These are phyloP conservation scores for Morelia viridis DNA, from an alignment of 2,797 vertebrate species.

Conservation along the genomic window DNA sequence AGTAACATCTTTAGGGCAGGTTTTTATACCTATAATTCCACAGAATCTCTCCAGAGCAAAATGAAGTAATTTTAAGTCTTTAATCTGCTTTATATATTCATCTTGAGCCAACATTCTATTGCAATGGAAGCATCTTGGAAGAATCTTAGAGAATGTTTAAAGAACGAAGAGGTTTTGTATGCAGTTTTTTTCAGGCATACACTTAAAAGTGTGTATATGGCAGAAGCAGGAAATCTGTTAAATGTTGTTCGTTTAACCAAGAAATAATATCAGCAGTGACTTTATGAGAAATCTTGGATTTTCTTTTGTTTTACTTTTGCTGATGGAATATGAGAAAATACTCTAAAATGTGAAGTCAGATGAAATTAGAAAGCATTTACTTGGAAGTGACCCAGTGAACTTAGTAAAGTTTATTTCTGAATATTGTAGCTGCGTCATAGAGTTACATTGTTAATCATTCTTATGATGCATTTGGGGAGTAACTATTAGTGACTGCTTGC, in stretches of 20 bases:
- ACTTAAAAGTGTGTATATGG: background rate
- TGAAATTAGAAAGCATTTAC: background rate
- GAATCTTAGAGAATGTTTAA: conserved; percentile 17
- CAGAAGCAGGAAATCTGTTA: background rate
- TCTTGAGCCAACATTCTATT: conserved; percentile 7
- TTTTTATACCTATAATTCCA: background rate
- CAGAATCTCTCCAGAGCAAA: background rate
- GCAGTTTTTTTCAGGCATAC: background rate
- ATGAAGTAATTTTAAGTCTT: conserved; percentile 21
- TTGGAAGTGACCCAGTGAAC: background rate
- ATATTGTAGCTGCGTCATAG: background rate
- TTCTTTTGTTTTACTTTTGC: background rate
- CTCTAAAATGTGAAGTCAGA: background rate
- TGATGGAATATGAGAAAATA: background rate
- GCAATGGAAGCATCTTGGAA: conserved; percentile 26
- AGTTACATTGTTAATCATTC: background rate
- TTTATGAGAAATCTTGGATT: background rate
- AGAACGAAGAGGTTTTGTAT: background rate
- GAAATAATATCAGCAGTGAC: background rate
- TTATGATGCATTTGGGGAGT: background rate
- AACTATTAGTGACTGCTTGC: background rate
- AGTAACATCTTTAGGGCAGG: background rate
- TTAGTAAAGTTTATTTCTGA: background rate
- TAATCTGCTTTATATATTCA: conserved; percentile 21
- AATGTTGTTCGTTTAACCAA: background rate